Evolutionary conservation across 2,113 vertebrate species (phyloP), one percentile per base, ranked within the genome.

Genomic region (Percopsis transmontana): DNA sequence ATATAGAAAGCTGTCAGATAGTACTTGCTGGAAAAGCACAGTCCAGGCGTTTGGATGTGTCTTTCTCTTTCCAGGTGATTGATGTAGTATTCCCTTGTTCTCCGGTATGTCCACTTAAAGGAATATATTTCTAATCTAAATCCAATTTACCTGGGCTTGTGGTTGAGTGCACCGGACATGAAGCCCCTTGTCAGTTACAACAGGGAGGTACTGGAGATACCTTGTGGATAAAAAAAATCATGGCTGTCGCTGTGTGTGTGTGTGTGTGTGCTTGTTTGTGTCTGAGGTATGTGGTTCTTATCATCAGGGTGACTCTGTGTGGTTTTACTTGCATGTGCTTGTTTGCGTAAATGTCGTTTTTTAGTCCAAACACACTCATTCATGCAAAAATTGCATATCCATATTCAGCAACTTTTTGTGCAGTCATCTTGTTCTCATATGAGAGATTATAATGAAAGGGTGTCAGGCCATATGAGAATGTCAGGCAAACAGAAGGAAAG

Each of bases 51-150:
- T 51, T 58, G 53, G 74, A 47, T 62, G 56, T 45, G 56, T 45
- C 56, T 62, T n/a, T 71, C 33, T 51, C 66, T 63, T 77, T 58
- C 67, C 68, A 53, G 11, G 47, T 71, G 70, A 74, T 73, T 69
- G 63, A 62, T 66, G 9, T 3, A 57, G 62, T 68, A 63, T 76
- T 77, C 58, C 41, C 6, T 76, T 68, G 18, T 27, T 76, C 72
- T 66, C 62, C 20, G 16, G 5, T 52, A 59, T 66, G 68, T 76
- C 66, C 70, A 74, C 47, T 61, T 64, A 77, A 53, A 81, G 39
- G 41, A 62, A 60, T 48, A 62, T 76, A 68, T 66, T 80, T 79
- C 74, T 58, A 72, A 84, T 86, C 71, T 68, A 56, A 72, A 66
- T 71, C 67, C 61, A 70, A 70, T 79, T 72, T 65, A 53, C 54